Evolutionary conservation across 2,797 vertebrate species (phyloP), one percentile per base, ranked within the genome.

Genomic region (Momotus momota): DNA sequence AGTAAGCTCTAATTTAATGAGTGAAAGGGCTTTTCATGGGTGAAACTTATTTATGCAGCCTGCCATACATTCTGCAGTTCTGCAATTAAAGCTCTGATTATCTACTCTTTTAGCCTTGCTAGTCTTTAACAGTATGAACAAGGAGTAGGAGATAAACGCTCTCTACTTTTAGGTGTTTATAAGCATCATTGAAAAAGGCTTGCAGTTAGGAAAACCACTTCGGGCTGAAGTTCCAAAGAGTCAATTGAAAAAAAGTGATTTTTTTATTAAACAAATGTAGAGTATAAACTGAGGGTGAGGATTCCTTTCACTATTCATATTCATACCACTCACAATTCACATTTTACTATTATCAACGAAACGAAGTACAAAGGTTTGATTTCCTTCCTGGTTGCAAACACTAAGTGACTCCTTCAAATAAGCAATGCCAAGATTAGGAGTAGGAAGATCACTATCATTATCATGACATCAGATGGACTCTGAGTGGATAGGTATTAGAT

Each of bases 41-140:
- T 94, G 72, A 69, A 52, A 91, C 38, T 52, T 81, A 86, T 58
- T 83, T 62, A 62, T 77, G 71, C 51, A 92, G 61, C 26, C 74
- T 82, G 64, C 93, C 86, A 62, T 86, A 57, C 38, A 55, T 79
- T 81, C 69, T 80, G 48, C 70, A 72, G 21, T 35, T 88, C 65
- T 90, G 54, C 83, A 95, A 51, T 26, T 88, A 72, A 80, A 94
- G 31, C 73, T 92, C 85, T 57, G 41, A 88, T 86, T 64, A 64
- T 71, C 49, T 55, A 23, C 57, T 78, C 40, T 38, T 72, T 77
- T 35, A 80, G 73, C 57, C 26, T 94, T 74, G 52, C 86, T 91
- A 70, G 65, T 52, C 62, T 91, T 75, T 80, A 91, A 81, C 25
- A 27, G 35, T 27, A 65, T 79, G 69, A 95, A 95, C 14, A 87